These are phyloP conservation scores for Heliothis virescens DNA, from an alignment of 1,140 invertebrate genomes.

Conservation along the genomic window DNA sequence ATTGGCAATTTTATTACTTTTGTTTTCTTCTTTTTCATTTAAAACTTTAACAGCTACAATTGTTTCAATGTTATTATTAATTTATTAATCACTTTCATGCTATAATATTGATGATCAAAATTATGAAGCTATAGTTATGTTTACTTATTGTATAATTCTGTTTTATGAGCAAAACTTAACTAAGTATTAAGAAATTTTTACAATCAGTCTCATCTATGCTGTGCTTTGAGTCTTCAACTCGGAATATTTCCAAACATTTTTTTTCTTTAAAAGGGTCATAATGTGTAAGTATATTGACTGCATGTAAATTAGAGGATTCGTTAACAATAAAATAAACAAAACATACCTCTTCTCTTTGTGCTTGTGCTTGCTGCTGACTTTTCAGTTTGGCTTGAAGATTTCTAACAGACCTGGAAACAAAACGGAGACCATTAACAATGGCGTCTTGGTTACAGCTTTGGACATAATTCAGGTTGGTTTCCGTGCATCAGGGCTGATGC, in stretches of 20 bases:
- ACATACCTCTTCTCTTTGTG: conserved; percentile 87
- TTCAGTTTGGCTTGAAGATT: conserved; percentile 94
- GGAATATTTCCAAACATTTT: not conserved
- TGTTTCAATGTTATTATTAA: not conserved
- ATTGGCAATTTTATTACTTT: not conserved
- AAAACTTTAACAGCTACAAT: conserved; percentile 2
- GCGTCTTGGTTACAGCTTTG: too few species aligned
- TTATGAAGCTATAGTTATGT: too few species aligned
- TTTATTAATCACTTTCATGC: conserved; percentile 16
- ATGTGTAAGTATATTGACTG: not conserved
- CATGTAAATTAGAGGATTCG: not conserved
- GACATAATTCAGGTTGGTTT: too few species aligned
- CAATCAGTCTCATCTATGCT: too few species aligned
- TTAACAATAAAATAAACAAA: conserved; percentile 12
- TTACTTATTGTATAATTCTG: not conserved
- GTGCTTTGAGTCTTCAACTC: too few species aligned
- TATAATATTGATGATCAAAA: not conserved
- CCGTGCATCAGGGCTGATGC: too few species aligned
- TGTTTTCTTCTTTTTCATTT: not conserved
- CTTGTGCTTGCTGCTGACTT: conserved; percentile 91
- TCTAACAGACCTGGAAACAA: conserved; percentile 91
- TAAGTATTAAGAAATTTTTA: too few species aligned
- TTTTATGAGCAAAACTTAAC: not conserved
- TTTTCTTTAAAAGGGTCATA: not conserved
- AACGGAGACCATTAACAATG: not conserved